These are phyloP conservation scores for Gibbula magus DNA, from an alignment of 2,888 invertebrate species.

Conservation along the genomic window DNA sequence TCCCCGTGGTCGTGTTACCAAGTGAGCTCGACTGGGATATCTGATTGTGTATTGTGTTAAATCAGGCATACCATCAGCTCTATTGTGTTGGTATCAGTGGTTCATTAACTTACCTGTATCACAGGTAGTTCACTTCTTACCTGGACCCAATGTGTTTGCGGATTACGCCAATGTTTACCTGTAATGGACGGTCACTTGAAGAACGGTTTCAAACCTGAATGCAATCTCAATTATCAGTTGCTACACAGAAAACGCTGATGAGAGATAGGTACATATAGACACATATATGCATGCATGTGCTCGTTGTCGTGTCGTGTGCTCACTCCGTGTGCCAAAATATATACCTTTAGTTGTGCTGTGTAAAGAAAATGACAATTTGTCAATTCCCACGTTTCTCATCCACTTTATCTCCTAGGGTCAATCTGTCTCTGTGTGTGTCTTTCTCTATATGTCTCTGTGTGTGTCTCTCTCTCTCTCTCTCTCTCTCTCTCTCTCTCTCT, in stretches of 20 bases:
- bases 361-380: too few relatives aligned
- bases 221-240: too few relatives aligned
- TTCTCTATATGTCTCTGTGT: not conserved
- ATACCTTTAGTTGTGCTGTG: too few relatives aligned
- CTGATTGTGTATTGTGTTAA: slow-evolving; percentile 15
- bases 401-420: not conserved
- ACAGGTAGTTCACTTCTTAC: too few relatives aligned
- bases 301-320: too few relatives aligned
- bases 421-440: not conserved
- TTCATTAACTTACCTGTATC: too few relatives aligned
- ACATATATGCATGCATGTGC: too few relatives aligned
- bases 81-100: not conserved
- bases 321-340: too few relatives aligned
- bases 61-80: not conserved
- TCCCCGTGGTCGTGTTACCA: not conserved
- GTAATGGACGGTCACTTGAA: not conserved
- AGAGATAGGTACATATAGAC: too few relatives aligned
- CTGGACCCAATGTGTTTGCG: not conserved
- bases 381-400: too few relatives aligned
- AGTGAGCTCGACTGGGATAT: not conserved
- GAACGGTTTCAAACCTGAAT: not conserved
- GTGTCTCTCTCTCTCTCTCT: slow-evolving; percentile 1
- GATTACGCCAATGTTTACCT: not conserved
- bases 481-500: slow-evolving; percentile 7
- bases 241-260: too few relatives aligned